phyloP scores from a whole-genome alignment of 2,797 vertebrate genomes.

The Leptoclinus maculatus region DNA sequence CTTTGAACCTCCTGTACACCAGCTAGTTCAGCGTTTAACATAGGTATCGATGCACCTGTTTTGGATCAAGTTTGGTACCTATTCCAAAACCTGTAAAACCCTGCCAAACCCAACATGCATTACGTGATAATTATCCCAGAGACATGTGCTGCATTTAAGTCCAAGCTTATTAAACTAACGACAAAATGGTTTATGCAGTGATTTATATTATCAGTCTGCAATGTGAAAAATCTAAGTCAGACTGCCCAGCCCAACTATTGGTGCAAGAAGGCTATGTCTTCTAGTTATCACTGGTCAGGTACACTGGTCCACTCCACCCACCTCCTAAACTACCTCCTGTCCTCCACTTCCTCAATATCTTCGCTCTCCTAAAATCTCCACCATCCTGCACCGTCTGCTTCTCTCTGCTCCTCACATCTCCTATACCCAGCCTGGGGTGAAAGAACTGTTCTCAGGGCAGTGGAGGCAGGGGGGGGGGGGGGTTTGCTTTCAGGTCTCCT shows the following conservation, averaged over 20 bases:
- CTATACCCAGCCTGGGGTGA: constrained; percentile 50
- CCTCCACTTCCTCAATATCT: constrained; percentile 32
- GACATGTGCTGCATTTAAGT: not conserved
- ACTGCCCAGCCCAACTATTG: not conserved
- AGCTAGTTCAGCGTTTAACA: not conserved
- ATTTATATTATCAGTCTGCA: not conserved
- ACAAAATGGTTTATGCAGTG: not conserved
- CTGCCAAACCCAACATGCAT: not conserved
- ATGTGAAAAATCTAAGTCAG: not conserved
- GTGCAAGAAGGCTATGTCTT: not conserved
- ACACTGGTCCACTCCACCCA: constrained; percentile 41
- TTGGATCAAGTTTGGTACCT: not conserved
- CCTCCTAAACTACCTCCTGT: constrained; percentile 35
- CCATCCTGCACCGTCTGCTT: constrained; percentile 52
- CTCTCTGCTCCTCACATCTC: constrained; percentile 50
- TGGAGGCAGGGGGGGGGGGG: constrained; percentile 1
- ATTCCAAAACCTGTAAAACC: not conserved
- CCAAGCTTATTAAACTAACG: not conserved
- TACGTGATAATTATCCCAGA: not conserved
- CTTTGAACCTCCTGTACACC: too few species aligned
- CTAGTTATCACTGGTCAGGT: not conserved
- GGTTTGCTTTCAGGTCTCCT: constrained; percentile 65
- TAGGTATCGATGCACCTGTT: not conserved
- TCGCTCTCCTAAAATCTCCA: constrained; percentile 37
- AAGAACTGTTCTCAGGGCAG: constrained; percentile 54